Percentiles rank a stretch among this genome's conserved stretches.
phyloP scores from a whole-genome alignment of 37 sponge, comb jelly and placozoan genomes.

The Crambe crambe region DNA sequence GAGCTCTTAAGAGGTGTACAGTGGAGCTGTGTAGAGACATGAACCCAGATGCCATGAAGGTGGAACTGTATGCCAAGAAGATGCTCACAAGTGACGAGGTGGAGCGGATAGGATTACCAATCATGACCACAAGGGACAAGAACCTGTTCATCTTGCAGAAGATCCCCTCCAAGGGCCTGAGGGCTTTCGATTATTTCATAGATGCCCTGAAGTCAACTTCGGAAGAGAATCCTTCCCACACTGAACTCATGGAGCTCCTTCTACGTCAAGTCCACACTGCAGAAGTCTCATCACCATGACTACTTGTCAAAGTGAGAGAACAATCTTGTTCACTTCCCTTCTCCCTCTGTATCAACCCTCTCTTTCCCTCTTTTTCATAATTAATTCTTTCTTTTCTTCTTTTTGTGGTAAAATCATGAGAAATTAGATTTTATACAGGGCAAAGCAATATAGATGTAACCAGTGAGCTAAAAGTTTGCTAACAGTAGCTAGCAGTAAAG shows the following conservation, averaged over 20 bases:
- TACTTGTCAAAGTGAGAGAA: too few species aligned
- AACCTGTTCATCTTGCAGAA: conserved; percentile 41
- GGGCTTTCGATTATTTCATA: conserved; percentile 44
- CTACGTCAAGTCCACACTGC: background rate
- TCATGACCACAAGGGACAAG: conserved; percentile 43
- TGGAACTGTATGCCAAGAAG: conserved; percentile 10
- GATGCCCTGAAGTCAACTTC: conserved; percentile 31
- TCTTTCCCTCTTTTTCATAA: too few species aligned
- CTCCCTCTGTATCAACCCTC: too few species aligned
- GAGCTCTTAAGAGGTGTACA: conserved; percentile 5
- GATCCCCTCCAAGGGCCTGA: conserved; percentile 39
- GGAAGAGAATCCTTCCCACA: conserved; percentile 28
- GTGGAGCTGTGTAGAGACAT: conserved; percentile 35
- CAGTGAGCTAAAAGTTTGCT: too few species aligned
- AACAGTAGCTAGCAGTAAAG: too few species aligned
- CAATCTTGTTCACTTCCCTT: too few species aligned
- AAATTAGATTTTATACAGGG: too few species aligned
- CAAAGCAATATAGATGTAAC: too few species aligned
- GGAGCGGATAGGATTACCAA: conserved; percentile 36
- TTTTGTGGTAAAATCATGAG: too few species aligned
- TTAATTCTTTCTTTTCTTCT: too few species aligned
- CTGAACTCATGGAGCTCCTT: conserved; percentile 11
- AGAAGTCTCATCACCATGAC: background rate
- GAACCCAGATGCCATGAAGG: conserved; percentile 46
- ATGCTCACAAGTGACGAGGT: conserved; percentile 48